phyloP scores from a whole-genome alignment of 2,113 vertebrate species.

The Cygnus buccinator region DNA sequence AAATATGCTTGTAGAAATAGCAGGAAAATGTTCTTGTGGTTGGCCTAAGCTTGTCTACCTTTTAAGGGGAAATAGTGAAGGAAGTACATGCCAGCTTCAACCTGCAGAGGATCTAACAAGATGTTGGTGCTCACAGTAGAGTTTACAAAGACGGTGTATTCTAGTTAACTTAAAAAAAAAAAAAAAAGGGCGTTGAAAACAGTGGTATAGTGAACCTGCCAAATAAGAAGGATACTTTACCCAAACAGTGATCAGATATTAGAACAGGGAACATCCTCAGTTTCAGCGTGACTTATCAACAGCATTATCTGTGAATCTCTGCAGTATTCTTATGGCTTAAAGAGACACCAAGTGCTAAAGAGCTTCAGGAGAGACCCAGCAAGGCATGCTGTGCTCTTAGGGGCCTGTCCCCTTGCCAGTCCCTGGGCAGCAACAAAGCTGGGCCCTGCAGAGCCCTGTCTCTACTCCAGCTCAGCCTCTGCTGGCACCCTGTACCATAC shows the following conservation, averaged over 20 bases:
- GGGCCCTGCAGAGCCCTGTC: neutral
- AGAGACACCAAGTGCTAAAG: neutral
- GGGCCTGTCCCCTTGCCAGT: neutral
- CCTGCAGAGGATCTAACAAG: neutral
- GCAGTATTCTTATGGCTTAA: neutral
- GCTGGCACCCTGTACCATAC: neutral
- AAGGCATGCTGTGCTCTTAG: fast-evolving
- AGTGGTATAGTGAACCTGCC: neutral
- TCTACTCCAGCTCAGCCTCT: neutral
- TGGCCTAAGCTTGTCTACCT: neutral
- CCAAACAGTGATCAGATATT: neutral
- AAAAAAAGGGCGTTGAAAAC: neutral
- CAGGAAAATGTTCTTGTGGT: neutral
- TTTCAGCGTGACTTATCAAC: neutral
- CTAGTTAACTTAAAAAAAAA: neutral
- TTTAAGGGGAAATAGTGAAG: neutral
- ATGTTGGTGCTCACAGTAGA: neutral
- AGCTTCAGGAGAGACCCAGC: neutral
- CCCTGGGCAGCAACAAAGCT: neutral
- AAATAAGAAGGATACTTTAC: neutral
- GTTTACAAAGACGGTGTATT: neutral
- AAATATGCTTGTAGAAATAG: neutral
- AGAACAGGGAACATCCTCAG: fast-evolving
- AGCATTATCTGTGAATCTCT: neutral
- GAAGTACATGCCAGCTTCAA: neutral